Evolutionary conservation across 2,797 vertebrate species (phyloP).

Genomic region (Brachyalestes nurse): DNA sequence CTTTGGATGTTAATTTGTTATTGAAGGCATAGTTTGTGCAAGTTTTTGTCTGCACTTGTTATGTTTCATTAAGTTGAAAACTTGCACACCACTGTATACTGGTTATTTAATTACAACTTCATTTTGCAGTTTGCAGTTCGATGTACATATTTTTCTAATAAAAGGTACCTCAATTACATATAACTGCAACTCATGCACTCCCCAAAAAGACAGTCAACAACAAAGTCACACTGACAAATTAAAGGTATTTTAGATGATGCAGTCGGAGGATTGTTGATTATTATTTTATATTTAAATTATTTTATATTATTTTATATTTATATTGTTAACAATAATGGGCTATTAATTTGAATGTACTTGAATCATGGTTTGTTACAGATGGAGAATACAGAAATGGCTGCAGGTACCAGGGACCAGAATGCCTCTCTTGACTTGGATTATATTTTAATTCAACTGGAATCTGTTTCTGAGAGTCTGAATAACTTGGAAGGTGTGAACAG

Average conservation of each 20-base stretch:
- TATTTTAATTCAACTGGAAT: constrained; percentile 68
- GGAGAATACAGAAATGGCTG: constrained; percentile 61
- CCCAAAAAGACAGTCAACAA: no score
- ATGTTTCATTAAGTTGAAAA: neutral
- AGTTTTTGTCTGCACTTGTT: neutral
- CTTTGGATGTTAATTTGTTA: neutral
- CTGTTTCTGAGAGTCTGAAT: constrained; percentile 66
- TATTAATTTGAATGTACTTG: constrained; percentile 7
- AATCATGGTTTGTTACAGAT: constrained; percentile 65
- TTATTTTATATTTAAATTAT: neutral
- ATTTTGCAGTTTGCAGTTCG: no score
- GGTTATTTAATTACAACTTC: no score
- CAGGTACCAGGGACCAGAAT: neutral
- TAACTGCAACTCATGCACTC: no score
- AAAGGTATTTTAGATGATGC: neutral
- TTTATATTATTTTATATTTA: neutral
- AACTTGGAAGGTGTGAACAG: constrained; percentile 65
- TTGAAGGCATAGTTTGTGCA: neutral
- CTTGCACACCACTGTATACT: no score
- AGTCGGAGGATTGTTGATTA: neutral
- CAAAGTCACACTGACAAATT: neutral
- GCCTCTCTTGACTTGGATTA: constrained; percentile 60
- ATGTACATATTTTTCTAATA: no score
- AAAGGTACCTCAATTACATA: no score
- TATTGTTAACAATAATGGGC: no score